These are phyloP conservation scores for Sebastes jordani DNA, from an alignment of 2,797 vertebrate genomes.

Conservation along the genomic window DNA sequence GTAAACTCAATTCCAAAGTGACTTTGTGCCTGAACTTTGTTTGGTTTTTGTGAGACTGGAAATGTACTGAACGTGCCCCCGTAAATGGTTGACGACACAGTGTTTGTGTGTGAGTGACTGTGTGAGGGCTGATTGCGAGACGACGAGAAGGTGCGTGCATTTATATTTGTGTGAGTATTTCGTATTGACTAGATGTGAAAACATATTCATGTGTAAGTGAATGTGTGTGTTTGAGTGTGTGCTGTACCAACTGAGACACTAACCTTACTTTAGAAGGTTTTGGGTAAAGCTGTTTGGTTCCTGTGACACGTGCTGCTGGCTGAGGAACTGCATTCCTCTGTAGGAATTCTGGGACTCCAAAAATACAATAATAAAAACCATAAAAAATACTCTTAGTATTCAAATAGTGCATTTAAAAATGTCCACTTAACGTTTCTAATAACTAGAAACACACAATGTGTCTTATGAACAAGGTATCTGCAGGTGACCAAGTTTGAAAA, in stretches of 20 bases:
- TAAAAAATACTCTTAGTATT: not conserved
- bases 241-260: slow-evolving; percentile 56
- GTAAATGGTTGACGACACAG: slow-evolving; percentile 44
- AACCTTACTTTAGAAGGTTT: slow-evolving; percentile 69
- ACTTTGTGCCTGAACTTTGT: slow-evolving; percentile 82
- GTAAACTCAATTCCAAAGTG: slow-evolving; percentile 77
- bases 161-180: slow-evolving; percentile 36
- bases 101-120: slow-evolving; percentile 50
- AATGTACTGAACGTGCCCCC: slow-evolving; percentile 50
- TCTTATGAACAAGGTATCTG: slow-evolving; percentile 39
- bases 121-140: slow-evolving; percentile 2
- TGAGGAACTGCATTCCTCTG: slow-evolving; percentile 82
- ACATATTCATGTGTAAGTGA: slow-evolving; percentile 8
- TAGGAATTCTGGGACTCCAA: slow-evolving; percentile 83
- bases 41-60: slow-evolving; percentile 70
- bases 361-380: not conserved
- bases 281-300: slow-evolving; percentile 77
- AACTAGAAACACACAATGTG: not conserved
- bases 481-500: not conserved
- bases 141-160: slow-evolving; percentile 28
- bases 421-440: not conserved
- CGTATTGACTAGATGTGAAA: slow-evolving; percentile 41
- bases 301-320: slow-evolving; percentile 81
- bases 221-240: slow-evolving; percentile 2
- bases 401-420: not conserved